Conservation (phyloP, 2,113 vertebrate genomes). For the Holacanthus passer region DNA sequence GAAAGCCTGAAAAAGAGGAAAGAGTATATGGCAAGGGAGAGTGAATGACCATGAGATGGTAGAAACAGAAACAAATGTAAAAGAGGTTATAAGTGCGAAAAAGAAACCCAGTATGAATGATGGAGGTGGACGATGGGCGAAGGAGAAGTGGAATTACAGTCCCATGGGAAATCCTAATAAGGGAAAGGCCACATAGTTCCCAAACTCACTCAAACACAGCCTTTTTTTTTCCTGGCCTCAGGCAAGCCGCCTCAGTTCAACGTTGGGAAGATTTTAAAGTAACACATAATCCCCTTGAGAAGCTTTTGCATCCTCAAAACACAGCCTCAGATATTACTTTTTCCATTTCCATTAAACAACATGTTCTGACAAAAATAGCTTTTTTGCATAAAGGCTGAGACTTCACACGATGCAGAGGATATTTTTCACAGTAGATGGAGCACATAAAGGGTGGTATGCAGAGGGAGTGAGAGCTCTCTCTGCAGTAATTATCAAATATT, state of each 20-base stretch:
- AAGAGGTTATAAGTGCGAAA: neutral
- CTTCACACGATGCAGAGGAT: conserved; percentile 36
- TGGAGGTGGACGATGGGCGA: conserved; percentile 2
- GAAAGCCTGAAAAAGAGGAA: neutral
- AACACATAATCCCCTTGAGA: conserved; percentile 59
- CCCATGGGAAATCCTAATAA: conserved; percentile 63
- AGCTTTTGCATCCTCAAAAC: conserved; percentile 49
- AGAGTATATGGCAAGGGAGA: neutral
- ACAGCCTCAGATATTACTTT: conserved; percentile 50
- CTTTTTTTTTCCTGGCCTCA: conserved; percentile 62
- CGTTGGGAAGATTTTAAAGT: conserved; percentile 61
- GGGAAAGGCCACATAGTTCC: conserved; percentile 76
- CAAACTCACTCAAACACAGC: conserved; percentile 56
- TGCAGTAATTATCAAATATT: conserved; percentile 65
- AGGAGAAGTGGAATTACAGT: conserved; percentile 45
- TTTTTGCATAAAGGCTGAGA: conserved; percentile 9
- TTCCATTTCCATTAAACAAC: conserved; percentile 42
- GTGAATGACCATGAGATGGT: conserved; percentile 19
- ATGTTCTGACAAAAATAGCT: conserved; percentile 17
- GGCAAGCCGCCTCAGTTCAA: conserved; percentile 44
- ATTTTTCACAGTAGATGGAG: conserved; percentile 27
- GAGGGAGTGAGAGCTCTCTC: conserved; percentile 16
- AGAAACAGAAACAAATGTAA: conserved; percentile 33
- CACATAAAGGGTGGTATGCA: conserved; percentile 35
- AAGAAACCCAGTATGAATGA: conserved; percentile 31